Evolutionary conservation across 2,888 invertebrate genomes (phyloP), one percentile per base, ranked within the genome.

Genomic region (Phortica okadai): DNA sequence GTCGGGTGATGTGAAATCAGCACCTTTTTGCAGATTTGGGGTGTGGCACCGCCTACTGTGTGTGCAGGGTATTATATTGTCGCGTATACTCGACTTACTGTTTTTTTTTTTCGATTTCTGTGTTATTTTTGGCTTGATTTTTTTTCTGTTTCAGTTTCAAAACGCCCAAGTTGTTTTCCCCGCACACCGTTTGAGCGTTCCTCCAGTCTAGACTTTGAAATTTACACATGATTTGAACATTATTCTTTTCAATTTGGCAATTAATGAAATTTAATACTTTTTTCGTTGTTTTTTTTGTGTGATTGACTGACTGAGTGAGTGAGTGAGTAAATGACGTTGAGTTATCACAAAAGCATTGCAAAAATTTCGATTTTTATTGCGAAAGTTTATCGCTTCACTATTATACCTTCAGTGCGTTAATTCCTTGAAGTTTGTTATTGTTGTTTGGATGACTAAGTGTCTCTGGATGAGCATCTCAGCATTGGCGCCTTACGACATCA

Each of bases 251-350:
- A 72, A 75, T 82, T 84, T 85, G 83, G 84, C 87, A 89, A 89
- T 89, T 86, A 89, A 89, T 89, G 89, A 89, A 89, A 89, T 82
- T 88, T 89, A 89, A 89, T 89, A 89, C 89, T 84, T 89, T 87
- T 62, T 62, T n/a, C 21, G 25, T 25, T 62, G 21, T 33, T 33
- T 33, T 2, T 33, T 33, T 33, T 25, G 7, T 62, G n/a, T 59
- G 59, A 21, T 8, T 59, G 59, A 59, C 16, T 59, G 16, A 25
- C 21, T 62, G 62, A 14, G 2, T 14, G 33, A 33, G 3, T 33
- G 33, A 50, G 2, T 50, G 50, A 1, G 0, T 33, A 33, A 33
- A 33, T 33, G 33, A 33, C 50, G 8, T 50, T 14, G 50, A 50
- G 50, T 50, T 50, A 50, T 50, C 6, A 5, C 2, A 50, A 50